Evolutionary conservation across 2,888 invertebrate species (phyloP), one percentile per base, ranked within the genome.

Genomic region (Macrophya annulata): DNA sequence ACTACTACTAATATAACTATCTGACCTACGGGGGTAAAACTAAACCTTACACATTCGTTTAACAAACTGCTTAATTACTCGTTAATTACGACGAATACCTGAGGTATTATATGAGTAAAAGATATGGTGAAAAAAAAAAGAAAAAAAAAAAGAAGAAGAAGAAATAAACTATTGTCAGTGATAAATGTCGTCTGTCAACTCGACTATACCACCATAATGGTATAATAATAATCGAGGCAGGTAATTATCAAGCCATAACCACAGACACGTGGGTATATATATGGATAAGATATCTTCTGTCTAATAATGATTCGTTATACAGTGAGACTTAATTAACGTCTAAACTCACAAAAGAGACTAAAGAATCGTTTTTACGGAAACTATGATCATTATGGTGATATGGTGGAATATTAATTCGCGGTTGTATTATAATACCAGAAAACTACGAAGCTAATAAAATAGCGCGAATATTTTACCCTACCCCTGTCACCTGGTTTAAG

Each of bases 11-110:
- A 10, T 65, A 65, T 65, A 31, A 31, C 31, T 3, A 31, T 31
- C 31, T 31, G 31, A 31, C 31, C 12, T 9, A 48, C 12, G 48
- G 25, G 21, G 62, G 62, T 62, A 12, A 62, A 9, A 25, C 9
- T 37, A 10, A 79, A 40, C 43, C 43, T 17, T 55, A 4, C 2
- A 9, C 55, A 31, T 55, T 79, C 55, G 59, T 59, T 79, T 15
- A 79, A 55, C 79, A 55, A 79, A 79, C 79, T 59, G 79, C 31
- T 79, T 79, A 79, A 55, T 79, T 79, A 59, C 59, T 37, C 21
- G 79, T 79, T 79, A 79, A 79, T 79, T 79, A 79, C 48, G 31
- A 17, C 17, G 31, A 79, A 48, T 51, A 55, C 25, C 10, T 6
- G 6, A 25, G 43, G 45, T 71, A 71, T 71, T 40, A n/a, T 40